A percentile compares a stretch with the other conserved stretches of the same genome.
Evolutionary conservation across 2,113 vertebrate species (phyloP).

Genomic region (Origma solitaria): DNA sequence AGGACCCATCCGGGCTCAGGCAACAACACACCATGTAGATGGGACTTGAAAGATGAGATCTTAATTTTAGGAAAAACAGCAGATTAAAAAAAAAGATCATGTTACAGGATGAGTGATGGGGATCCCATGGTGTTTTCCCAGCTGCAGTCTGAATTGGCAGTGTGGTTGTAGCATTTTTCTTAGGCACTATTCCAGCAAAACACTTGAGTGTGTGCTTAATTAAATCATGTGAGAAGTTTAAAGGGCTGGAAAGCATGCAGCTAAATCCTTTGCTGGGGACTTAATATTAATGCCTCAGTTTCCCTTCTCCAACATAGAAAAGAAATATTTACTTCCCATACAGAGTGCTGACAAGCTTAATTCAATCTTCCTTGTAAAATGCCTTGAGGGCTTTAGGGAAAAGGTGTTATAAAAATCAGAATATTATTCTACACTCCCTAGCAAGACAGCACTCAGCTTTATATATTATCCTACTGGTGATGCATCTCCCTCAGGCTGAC

Average conservation of each 20-base stretch:
- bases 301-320: background rate
- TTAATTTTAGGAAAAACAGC: background rate
- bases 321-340: constrained; percentile 17
- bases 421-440: background rate
- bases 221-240: constrained; percentile 13
- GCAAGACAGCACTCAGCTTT: constrained; percentile 1
- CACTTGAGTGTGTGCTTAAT: constrained; percentile 8
- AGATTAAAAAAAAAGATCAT: background rate
- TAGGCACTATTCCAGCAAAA: constrained; percentile 10
- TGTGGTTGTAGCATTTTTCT: background rate
- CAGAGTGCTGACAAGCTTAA: constrained; percentile 28
- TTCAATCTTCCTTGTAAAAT: constrained; percentile 35
- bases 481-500: constrained; percentile 27
- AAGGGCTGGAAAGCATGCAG: background rate
- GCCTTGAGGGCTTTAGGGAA: background rate
- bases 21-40: fast-evolving
- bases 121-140: background rate
- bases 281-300: constrained; percentile 47
- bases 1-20: background rate
- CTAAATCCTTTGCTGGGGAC: background rate
- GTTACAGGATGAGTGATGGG: background rate
- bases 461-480: background rate
- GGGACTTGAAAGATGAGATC: background rate
- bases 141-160: background rate
- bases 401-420: constrained; percentile 28